phyloP scores from a whole-genome alignment of 2,888 invertebrate species.

The Mimas tiliae region DNA sequence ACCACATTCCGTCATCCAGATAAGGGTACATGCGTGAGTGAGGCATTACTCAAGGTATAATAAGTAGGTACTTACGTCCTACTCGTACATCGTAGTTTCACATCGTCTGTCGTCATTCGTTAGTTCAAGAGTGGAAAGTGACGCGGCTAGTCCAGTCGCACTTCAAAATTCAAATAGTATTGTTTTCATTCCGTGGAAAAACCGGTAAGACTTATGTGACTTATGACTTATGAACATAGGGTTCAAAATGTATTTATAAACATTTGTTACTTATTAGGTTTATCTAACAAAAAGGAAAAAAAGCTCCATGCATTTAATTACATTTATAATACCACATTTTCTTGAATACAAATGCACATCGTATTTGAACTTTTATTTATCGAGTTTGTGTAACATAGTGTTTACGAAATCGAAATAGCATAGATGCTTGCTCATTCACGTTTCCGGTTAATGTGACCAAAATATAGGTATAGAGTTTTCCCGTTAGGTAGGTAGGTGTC shows the following conservation, averaged over 20 bases:
- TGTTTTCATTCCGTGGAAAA: slow-evolving; percentile 41
- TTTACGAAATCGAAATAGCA: too few relatives aligned
- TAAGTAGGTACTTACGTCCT: slow-evolving; percentile 24
- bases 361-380: not conserved
- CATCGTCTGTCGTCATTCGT: slow-evolving; percentile 47
- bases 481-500: too few relatives aligned
- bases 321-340: slow-evolving; percentile 39
- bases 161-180: slow-evolving; percentile 33
- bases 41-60: slow-evolving; percentile 46
- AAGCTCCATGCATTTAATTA: slow-evolving; percentile 37
- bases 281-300: not conserved
- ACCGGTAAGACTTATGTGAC: slow-evolving; percentile 53
- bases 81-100: slow-evolving; percentile 38
- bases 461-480: not conserved
- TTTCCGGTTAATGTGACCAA: not conserved
- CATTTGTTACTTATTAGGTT: too few relatives aligned
- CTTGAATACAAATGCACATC: slow-evolving; percentile 6
- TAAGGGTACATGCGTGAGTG: slow-evolving; percentile 53
- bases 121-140: slow-evolving; percentile 52
- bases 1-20: slow-evolving; percentile 63
- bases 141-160: slow-evolving; percentile 43
- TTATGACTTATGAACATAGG: too few relatives aligned
- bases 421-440: not conserved
- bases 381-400: too few relatives aligned
- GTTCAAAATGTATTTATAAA: too few relatives aligned